Evolutionary conservation across 2,797 vertebrate species (phyloP).

Genomic region (Cetoscarus ocellatus): DNA sequence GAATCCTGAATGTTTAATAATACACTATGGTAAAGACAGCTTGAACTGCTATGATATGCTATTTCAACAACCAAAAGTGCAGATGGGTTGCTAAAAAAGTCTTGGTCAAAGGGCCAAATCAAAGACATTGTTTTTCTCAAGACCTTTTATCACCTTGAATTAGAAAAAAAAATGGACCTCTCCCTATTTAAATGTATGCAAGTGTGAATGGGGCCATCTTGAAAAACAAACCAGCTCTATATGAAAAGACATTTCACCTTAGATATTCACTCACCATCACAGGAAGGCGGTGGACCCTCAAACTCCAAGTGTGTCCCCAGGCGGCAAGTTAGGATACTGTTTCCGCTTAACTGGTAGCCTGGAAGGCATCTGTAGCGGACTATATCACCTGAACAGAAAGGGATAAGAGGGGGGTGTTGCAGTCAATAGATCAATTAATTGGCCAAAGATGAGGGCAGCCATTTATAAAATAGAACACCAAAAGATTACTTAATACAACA

Average conservation of each 20-base stretch:
- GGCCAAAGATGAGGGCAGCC: constrained; percentile 11
- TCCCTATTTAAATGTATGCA: neutral
- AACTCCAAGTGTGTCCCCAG: constrained; percentile 94
- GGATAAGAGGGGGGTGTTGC: neutral
- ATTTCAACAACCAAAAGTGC: too few relatives aligned
- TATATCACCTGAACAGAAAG: constrained; percentile 88
- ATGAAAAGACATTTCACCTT: neutral
- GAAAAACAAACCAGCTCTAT: too few relatives aligned
- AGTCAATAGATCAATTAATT: neutral
- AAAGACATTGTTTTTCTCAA: too few relatives aligned
- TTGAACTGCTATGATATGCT: too few relatives aligned
- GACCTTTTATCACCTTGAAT: too few relatives aligned
- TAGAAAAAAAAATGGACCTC: too few relatives aligned
- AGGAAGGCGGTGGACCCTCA: constrained; percentile 94
- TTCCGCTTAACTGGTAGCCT: constrained; percentile 93
- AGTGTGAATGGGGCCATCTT: neutral
- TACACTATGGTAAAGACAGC: too few relatives aligned
- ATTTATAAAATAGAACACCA: neutral
- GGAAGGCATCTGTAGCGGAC: constrained; percentile 95
- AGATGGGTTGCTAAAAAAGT: too few relatives aligned
- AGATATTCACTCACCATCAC: constrained; percentile 89
- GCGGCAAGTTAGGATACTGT: constrained; percentile 93
- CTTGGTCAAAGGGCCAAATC: too few relatives aligned
- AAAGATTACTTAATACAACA: constrained; percentile 3
- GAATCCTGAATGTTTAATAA: too few relatives aligned